Evolutionary conservation across 2,113 vertebrate species (phyloP).

Genomic region (Gobio gobio): DNA sequence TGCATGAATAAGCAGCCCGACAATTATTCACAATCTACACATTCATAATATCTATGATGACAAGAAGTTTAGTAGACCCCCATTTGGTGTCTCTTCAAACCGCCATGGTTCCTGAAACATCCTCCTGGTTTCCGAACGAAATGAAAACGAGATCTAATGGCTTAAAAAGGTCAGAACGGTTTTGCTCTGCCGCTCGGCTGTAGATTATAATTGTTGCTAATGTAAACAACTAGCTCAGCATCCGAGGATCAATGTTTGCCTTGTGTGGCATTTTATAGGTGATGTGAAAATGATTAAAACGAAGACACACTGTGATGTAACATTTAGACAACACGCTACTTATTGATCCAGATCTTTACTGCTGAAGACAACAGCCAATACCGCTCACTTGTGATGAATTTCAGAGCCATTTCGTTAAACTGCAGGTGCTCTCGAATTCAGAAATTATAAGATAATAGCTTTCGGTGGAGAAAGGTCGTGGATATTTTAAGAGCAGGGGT

Average conservation of each 20-base stretch:
- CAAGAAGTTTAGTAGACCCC: not conserved
- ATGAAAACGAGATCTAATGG: not conserved
- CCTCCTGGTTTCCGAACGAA: not conserved
- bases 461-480: not conserved
- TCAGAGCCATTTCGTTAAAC: not conserved
- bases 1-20: too few relatives aligned
- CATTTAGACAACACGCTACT: slow-evolving; percentile 70
- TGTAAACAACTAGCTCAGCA: slow-evolving; percentile 48
- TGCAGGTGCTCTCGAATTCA: not conserved
- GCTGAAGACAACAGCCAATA: slow-evolving; percentile 61
- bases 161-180: slow-evolving; percentile 21
- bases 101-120: not conserved
- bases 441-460: not conserved
- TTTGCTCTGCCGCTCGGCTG: not conserved
- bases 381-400: slow-evolving; percentile 36
- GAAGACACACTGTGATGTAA: slow-evolving; percentile 72
- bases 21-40: too few relatives aligned
- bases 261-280: slow-evolving; percentile 73
- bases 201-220: not conserved
- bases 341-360: slow-evolving; percentile 68
- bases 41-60: not conserved
- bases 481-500: not conserved
- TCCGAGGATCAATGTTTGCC: slow-evolving; percentile 55
- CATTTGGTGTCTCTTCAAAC: not conserved
- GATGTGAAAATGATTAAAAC: slow-evolving; percentile 71